These are phyloP conservation scores for Calameuta idolon DNA, from an alignment of 2,888 invertebrate genomes.

Conservation along the genomic window DNA sequence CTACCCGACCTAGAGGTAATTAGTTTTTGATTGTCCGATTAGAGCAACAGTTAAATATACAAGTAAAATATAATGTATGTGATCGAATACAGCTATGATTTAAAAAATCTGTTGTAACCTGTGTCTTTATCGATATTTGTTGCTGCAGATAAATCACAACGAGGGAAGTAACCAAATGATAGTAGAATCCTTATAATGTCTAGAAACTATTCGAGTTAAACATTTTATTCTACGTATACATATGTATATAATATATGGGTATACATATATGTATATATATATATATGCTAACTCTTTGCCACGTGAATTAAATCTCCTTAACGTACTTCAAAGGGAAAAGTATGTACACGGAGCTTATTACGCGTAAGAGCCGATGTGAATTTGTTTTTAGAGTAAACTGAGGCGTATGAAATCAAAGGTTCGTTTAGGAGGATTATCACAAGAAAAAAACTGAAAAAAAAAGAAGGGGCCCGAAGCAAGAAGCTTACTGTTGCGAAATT, in stretches of 20 bases:
- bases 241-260: no score
- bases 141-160: neutral
- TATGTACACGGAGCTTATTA: neutral
- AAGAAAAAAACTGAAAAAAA: neutral
- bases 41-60: neutral
- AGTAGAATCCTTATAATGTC: neutral
- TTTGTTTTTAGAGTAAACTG: neutral
- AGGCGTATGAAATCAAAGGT: conserved; percentile 12
- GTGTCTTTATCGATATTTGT: neutral
- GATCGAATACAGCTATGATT: neutral
- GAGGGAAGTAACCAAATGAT: neutral
- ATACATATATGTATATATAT: no score
- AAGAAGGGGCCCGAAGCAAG: neutral
- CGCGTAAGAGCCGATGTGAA: neutral
- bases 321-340: neutral
- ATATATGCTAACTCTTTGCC: neutral
- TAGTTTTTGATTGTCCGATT: neutral
- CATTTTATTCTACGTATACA: neutral
- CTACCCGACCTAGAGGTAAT: neutral
- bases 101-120: neutral
- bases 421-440: neutral
- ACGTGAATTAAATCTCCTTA: neutral
- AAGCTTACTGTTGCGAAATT: neutral
- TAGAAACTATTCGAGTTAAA: neutral
- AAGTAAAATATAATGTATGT: neutral